These are phyloP conservation scores for Mionectes olivaceus DNA, from an alignment of 2,797 vertebrate genomes.

Conservation along the genomic window DNA sequence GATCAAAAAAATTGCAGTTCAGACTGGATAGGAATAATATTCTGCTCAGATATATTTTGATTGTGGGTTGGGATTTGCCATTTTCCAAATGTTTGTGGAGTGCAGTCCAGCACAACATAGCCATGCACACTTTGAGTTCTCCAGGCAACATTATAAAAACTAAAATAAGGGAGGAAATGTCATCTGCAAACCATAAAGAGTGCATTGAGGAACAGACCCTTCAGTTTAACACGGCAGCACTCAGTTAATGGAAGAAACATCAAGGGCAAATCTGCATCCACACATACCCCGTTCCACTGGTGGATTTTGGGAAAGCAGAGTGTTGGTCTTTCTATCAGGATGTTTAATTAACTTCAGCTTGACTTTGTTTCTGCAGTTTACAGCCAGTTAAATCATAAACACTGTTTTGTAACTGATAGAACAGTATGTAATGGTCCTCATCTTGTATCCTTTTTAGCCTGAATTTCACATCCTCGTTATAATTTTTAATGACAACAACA, in stretches of 20 bases:
- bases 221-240: not conserved
- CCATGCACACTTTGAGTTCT: not conserved
- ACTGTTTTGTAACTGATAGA: not conserved
- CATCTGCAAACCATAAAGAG: not conserved
- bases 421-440: not conserved
- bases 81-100: conserved; percentile 10
- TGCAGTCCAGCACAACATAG: not conserved
- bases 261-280: not conserved
- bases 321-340: not conserved
- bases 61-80: not conserved
- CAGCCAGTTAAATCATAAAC: conserved; percentile 28
- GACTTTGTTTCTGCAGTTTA: conserved; percentile 1
- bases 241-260: not conserved
- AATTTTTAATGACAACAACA: conserved; percentile 31
- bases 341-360: conserved; percentile 7
- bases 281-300: not conserved
- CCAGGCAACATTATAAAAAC: not conserved
- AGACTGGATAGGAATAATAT: not conserved
- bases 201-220: not conserved
- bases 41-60: not conserved
- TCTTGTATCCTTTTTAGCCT: conserved; percentile 14
- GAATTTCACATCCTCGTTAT: conserved; percentile 18
- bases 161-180: not conserved
- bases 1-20: not conserved
- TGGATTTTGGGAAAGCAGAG: not conserved